Base-by-base conservation (phyloP, 2,888 invertebrate genomes). In the Melinopterus prodromus region DNA sequence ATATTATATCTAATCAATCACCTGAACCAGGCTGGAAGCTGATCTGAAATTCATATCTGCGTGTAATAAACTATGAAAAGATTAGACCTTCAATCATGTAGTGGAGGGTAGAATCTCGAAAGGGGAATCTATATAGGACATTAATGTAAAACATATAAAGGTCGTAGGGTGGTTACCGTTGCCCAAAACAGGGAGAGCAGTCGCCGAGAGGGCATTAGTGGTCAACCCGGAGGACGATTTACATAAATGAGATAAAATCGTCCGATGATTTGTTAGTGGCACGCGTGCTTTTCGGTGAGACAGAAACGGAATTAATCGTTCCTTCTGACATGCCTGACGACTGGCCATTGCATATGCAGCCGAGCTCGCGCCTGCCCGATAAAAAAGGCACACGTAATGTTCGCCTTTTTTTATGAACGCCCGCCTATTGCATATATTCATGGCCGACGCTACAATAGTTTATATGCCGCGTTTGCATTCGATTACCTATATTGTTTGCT, bases 321-420 rank as follows among this genome's bases (percentile, higher is more conserved):
- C 53, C 9, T 53, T 53, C 53, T 53, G 53, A 53, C 53, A 53
- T 53, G 53, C 12, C 53, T 53, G 53, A 53, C 53, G 53, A 53
- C 9, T 53, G 53, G 53, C 5, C 53, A 74, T 74, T 74, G 74
- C 74, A 74, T 74, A 74, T 74, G 74, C 74, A 74, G 74, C 36
- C 35, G 9, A 37, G 74, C 74, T 35, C 74, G 74, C 7, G 74
- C 35, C 35, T 35, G 36, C 36, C 74, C 74, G 74, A 37, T 37
- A 74, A 74, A 74, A n/a, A 74, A 74, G 36, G 74, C 53, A 9
- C 53, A 53, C 53, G 53, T 53, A 53, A 53, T 53, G 53, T 53
- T 53, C 53, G 53, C 26, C 26, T 53, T 53, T 53, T 53, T 53
- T 53, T 53, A 53, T 53, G 53, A 53, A 53, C 53, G 53, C 5